Evolutionary conservation across 2,797 vertebrate species (phyloP), one percentile per base, ranked within the genome.

Genomic region (Protosalanx chinensis): DNA sequence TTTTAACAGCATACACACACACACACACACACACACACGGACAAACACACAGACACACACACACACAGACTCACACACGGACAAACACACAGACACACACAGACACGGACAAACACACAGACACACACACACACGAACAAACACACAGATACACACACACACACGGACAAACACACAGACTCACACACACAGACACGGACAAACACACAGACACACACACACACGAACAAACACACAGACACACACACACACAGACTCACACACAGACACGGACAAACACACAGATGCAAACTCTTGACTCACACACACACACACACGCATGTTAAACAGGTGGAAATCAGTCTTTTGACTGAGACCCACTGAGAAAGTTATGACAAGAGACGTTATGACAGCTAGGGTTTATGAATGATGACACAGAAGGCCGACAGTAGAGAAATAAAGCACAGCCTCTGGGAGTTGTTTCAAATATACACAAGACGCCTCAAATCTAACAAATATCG

Each of bases 381-480:
- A 71, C 74, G 29, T 37, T 27, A 80, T 76, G 81, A 84, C 68
- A 84, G 82, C 76, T 81, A 80, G 76, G 82, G 74, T 77, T 60
- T 74, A 76, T 80, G 86, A 75, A 80, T 79, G 79, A 86, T 85
- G 80, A 58, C 80, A 77, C 62, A 67, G 75, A 63, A 82, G 68
- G 63, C 20, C 1, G 23, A 15, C 32, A 68, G 8, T 33, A 41
- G 29, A 73, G 46, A 80, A 72, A 71, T 30, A 78, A 59, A 79
- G 71, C 27, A 72, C 58, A 78, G 57, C 78, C 51, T 35, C 64
- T 75, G 70, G 49, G 3, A 67, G 49, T 41, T 67, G 29, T 68
- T 67, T 82, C 2, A 78, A 82, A 73, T 71, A 67, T 37, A 60
- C 2, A 70, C 6, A 64, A 46, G 73, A 18, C 7, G 15, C 18